A percentile compares a stretch with the other conserved stretches of the same genome.
phyloP scores from a whole-genome alignment of 1,140 invertebrate genomes.

The Callitettix versicolor region DNA sequence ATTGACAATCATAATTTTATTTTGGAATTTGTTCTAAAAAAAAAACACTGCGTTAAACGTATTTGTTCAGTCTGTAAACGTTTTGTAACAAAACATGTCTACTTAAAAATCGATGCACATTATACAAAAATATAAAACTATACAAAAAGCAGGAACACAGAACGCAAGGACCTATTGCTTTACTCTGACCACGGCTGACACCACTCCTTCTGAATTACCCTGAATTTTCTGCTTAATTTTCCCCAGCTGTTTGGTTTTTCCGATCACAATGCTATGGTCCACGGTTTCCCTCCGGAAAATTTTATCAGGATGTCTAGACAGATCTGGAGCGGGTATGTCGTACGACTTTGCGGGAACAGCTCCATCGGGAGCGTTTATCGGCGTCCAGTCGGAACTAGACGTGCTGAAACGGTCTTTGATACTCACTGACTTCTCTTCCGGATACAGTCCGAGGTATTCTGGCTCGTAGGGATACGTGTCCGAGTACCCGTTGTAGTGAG shows the following conservation, averaged over 20 bases:
- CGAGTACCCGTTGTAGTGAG: too few species aligned
- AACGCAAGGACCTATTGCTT: constrained; percentile 16
- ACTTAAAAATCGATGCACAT: too few species aligned
- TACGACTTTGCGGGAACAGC: constrained; percentile 24
- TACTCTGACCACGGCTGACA: constrained; percentile 23
- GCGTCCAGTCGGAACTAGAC: constrained; percentile 23
- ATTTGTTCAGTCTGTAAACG: too few species aligned
- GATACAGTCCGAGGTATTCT: neutral
- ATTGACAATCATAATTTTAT: too few species aligned
- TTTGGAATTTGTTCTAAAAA: too few species aligned
- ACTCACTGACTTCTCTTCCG: neutral
- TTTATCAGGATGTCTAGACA: constrained; percentile 8
- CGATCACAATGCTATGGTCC: neutral
- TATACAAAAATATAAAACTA: too few species aligned
- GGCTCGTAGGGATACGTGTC: neutral
- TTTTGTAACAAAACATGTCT: too few species aligned
- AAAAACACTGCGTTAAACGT: too few species aligned
- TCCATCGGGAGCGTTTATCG: constrained; percentile 26
- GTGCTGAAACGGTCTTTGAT: neutral
- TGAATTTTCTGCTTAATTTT: neutral
- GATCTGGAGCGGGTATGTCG: constrained; percentile 23
- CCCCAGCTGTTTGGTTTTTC: neutral
- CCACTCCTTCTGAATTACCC: constrained; percentile 19
- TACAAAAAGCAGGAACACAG: too few species aligned
- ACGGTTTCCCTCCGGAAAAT: neutral